Evolutionary conservation across 53 echinoderm and acorn worm genomes (phyloP).

Genomic region (Patiria pectinifera): DNA sequence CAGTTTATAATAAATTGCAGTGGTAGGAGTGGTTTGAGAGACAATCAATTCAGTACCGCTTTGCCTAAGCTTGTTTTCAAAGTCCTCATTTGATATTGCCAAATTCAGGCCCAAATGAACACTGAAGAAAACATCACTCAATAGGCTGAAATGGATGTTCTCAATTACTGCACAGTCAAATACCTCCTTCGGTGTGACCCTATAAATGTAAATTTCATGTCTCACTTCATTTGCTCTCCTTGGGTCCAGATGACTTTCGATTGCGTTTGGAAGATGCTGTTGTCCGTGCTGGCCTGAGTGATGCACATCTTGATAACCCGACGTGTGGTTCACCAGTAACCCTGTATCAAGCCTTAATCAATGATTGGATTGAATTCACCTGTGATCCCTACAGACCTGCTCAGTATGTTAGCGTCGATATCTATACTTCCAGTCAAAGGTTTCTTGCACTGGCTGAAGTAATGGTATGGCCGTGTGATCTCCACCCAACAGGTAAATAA

Average conservation of each 20-base stretch:
- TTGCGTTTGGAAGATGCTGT: neutral
- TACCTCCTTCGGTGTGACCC: no score
- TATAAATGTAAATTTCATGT: neutral
- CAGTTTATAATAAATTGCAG: no score
- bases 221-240: neutral
- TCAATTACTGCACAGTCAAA: no score
- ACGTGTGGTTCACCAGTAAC: neutral
- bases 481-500: neutral
- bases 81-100: no score
- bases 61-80: no score
- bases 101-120: no score
- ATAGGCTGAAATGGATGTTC: no score
- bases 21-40: no score
- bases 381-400: neutral
- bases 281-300: neutral
- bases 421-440: neutral
- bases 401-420: neutral
- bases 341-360: neutral
- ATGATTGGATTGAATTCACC: conserved; percentile 22
- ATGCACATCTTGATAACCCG: neutral
- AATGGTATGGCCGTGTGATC: neutral
- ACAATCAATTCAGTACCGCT: no score
- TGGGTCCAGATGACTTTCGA: neutral
- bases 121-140: no score
- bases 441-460: neutral